phyloP scores from a whole-genome alignment of 2,113 vertebrate species.

The Ancistrus triradiatus region DNA sequence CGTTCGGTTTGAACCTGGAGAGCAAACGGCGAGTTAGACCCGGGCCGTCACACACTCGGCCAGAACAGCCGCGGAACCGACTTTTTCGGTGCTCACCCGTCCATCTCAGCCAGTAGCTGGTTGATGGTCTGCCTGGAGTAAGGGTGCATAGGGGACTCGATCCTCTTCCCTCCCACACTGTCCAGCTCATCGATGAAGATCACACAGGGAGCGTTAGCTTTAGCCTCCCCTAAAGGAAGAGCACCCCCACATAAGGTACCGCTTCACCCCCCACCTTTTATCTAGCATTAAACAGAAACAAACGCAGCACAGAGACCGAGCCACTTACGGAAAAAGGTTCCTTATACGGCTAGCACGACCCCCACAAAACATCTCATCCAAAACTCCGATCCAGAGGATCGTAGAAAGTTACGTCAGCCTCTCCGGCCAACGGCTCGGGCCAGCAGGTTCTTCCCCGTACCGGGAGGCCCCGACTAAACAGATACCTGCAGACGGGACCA shows the following conservation, averaged over 20 bases:
- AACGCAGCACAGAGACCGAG: too few relatives aligned
- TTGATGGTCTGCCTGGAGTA: conserved; percentile 99
- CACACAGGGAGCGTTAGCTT: conserved; percentile 92
- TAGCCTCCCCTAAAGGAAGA: conserved; percentile 80
- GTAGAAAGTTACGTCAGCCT: conserved; percentile 95
- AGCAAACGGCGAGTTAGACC: not conserved
- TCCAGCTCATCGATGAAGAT: conserved; percentile 98
- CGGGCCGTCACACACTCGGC: not conserved
- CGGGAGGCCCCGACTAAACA: conserved; percentile 91
- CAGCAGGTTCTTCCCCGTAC: conserved; percentile 94
- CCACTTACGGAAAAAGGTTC: conserved; percentile 91
- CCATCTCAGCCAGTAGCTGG: conserved; percentile 98
- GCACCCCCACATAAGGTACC: too few relatives aligned
- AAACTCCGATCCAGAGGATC: conserved; percentile 94
- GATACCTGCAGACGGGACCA: conserved; percentile 70
- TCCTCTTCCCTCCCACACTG: conserved; percentile 95
- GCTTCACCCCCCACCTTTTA: too few relatives aligned
- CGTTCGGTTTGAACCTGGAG: conserved; percentile 91
- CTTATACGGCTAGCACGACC: conserved; percentile 96
- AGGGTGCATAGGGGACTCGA: conserved; percentile 97
- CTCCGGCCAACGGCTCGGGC: conserved; percentile 94
- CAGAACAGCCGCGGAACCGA: not conserved
- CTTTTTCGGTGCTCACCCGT: conserved; percentile 79
- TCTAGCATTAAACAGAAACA: too few relatives aligned
- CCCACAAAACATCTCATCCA: conserved; percentile 98